Base-by-base conservation (phyloP, 64 coral and sea anemone species). In the Actinia tenebrosa region DNA sequence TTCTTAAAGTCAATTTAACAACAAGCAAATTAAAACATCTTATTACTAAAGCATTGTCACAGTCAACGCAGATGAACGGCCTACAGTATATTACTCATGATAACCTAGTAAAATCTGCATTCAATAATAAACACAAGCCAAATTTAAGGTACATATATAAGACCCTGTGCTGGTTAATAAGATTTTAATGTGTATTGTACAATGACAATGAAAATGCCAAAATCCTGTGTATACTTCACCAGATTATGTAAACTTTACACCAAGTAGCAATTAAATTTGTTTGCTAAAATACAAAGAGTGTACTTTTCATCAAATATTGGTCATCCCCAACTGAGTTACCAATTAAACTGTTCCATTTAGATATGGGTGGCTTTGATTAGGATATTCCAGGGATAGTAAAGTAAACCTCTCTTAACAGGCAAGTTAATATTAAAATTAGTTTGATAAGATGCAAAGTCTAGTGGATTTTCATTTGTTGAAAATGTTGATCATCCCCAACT, bases 181-280 rank as follows among this genome's bases (percentile, higher is more conserved):
- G 66, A 71, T 71, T 71, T 71, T 71, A 71, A 71, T 71, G 23
- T 25, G 66, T 71, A 71, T 71, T 71, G 66, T 71, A 71, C 66
- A 26, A 71, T 71, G 66, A 71, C 66, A 37, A 71, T 27, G 66
- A 71, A 30, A 71, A 71, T 71, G 66, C 66, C 66, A 71, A 71
- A 71, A 71, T 71, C 66, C 23, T 27, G 23, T 71, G 66, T 4
- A 71, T 71, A 71, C 3, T 71, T 71, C 66, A 71, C 66, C 66
- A 71, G 20, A 71, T 71, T 71, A 26, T 71, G 66, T 71, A 71
- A 71, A 71, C 66, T 25, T 71, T 71, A 71, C 66, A 71, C 66
- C 66, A 71, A 71, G 66, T 27, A 71, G 66, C 22, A 71, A 71
- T 37, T 71, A 71, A 71, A 71, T 71, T 71, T 71, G 66, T 71